Evolutionary conservation across 2,113 vertebrate genomes (phyloP), one percentile per base, ranked within the genome.

Genomic region (Salvator merianae): DNA sequence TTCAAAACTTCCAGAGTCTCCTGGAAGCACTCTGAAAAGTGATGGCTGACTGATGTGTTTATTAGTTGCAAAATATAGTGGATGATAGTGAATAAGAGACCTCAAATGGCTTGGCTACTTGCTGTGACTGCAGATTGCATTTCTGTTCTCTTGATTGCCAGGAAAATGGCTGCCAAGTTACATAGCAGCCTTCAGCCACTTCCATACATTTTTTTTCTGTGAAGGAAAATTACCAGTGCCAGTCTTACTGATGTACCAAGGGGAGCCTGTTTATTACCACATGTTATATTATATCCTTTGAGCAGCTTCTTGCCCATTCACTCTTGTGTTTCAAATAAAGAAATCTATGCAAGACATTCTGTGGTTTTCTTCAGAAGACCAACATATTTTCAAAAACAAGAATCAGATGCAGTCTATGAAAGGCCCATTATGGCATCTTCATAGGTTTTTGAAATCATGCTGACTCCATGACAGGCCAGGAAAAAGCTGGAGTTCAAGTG

Each of bases 171-270:
- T 70, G 34, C 26, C 30, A 47, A 43, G 66, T 81, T 53, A 55
- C 28, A 10, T 34, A 32, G 73, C 73, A 69, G 20, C 26, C 34
- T 69, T 53, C 28, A 14, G 36, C 34, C 65, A 62, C 68, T 77
- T 70, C 30, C 68, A n/a, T 32, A 50, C 36, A 40, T 34, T 77
- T 70, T 34, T 77, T 70, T 32, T 78, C 28, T 70, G 18, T 70
- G 50, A 40, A 30, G 20, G 70, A 65, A 18, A 34, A 53, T 53
- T 81, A 16, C 16, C 81, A 55, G 1, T 70, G 16, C 34, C 30
- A 83, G 3, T 26, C 68, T 43, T 88, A 63, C 68, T 76, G 80
- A 86, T 70, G 30, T 4, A 89, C 65, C 20, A 89, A 1, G 0
- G 36, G 79, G 4, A 32, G 40, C 65, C 28, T 3, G 53, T 74